Base-by-base conservation (phyloP, 2,797 vertebrate species). In the Notamacropus eugenii region DNA sequence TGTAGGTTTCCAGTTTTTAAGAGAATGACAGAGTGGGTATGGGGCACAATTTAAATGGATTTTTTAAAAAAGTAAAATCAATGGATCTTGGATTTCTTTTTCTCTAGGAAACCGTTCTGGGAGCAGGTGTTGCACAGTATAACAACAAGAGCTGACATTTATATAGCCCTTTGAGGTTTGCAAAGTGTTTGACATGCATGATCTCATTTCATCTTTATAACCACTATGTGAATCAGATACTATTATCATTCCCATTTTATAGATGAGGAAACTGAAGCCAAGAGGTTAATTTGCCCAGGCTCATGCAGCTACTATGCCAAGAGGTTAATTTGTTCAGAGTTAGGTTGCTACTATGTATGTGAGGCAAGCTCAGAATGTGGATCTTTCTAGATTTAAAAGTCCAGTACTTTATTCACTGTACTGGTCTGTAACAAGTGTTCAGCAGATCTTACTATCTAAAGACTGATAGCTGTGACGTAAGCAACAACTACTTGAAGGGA, bases 61-160 rank as follows among this genome's bases (percentile, higher is more conserved):
- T 95, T 93, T 93, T 93, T 40, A 9, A 9, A 90, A 92, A 82
- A 62, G 10, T 67, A 55, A 93, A 92, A 92, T 29, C 95, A 54
- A 87, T 12, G 54, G 40, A 59, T 28, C 40, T 92, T n/a, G 62
- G 74, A 91, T 67, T 90, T 46, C 50, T 95, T 1, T 92, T 55
- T 50, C 10, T 91, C 46, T 9, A 54, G 54, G 57, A 55, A 56
- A 67, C 57, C 1, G 12, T 87, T 87, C 22, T 27, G 22, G 24
- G 40, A 87, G 40, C 74, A 87, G 74, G 22, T 87, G 6, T 24
- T 87, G 8, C 74, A 27, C 0, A 50, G 40, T 34, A 87, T 50
- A 87, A 87, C 46, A 67, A 67, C 40, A 87, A 87, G 22, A 87
- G 24, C 24, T 87, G 24, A 50, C 22, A 87, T 87, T 87, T 50